phyloP scores from a whole-genome alignment of 2,888 invertebrate species.

The Calliopum simillimum region DNA sequence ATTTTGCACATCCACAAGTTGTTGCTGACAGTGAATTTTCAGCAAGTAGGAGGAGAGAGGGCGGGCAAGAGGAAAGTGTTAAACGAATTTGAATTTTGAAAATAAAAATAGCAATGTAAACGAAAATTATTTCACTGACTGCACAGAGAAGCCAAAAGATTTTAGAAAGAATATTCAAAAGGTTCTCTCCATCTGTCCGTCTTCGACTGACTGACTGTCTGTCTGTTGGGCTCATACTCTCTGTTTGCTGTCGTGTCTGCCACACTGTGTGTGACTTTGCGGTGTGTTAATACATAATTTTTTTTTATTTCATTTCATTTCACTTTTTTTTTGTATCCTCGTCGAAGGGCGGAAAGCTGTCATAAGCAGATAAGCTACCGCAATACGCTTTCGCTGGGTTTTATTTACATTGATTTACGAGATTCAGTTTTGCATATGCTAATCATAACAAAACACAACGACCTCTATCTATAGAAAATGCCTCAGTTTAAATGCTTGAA shows the following conservation, averaged over 20 bases:
- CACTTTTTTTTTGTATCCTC: no score
- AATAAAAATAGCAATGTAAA: background rate
- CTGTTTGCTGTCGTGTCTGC: conserved; percentile 25
- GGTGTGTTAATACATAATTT: conserved; percentile 30
- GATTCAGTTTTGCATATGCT: conserved; percentile 49
- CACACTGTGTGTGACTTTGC: conserved; percentile 1
- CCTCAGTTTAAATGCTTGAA: no score
- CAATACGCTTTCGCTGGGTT: conserved; percentile 59
- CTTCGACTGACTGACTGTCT: no score
- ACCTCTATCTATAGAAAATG: conserved; percentile 42
- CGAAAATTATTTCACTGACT: no score
- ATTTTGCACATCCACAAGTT: conserved; percentile 40
- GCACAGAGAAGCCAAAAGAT: background rate
- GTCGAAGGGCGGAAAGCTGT: conserved; percentile 61
- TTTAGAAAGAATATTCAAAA: conserved; percentile 7
- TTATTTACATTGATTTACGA: conserved; percentile 52
- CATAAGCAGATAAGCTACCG: conserved; percentile 66
- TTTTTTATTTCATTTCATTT: no score
- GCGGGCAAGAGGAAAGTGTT: background rate
- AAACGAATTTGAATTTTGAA: background rate
- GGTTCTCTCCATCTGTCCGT: no score
- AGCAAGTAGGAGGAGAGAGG: background rate
- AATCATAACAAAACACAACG: conserved; percentile 48
- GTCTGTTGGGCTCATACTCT: conserved; percentile 19
- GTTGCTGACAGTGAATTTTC: conserved; percentile 46